Conservation (phyloP, 2,888 invertebrate genomes). For the Melinaea marsaeus region DNA sequence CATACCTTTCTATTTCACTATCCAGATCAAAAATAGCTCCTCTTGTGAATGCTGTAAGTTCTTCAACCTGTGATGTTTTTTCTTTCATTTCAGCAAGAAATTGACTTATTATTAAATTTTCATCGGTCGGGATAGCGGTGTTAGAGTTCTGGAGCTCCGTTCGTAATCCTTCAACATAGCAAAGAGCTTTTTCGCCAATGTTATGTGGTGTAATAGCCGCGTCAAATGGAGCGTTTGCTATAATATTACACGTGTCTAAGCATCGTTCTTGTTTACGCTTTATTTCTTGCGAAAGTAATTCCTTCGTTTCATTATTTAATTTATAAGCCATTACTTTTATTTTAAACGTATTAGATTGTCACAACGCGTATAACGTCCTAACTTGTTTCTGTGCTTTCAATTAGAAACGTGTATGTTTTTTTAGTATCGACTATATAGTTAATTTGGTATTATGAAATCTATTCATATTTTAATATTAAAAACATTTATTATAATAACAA, state of each 20-base stretch:
- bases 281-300: conserved; percentile 49
- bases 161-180: conserved; percentile 54
- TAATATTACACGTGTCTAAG: conserved; percentile 47
- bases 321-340: conserved; percentile 45
- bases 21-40: conserved; percentile 57
- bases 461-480: too few species aligned
- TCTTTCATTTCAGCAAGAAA: conserved; percentile 56
- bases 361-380: too few species aligned
- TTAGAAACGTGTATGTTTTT: too few species aligned
- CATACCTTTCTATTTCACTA: conserved; percentile 59
- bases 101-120: conserved; percentile 55
- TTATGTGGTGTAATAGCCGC: conserved; percentile 41
- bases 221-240: conserved; percentile 53
- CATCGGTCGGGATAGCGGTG: conserved; percentile 49
- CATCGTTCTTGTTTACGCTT: conserved; percentile 52
- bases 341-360: too few species aligned
- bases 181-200: conserved; percentile 42
- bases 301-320: conserved; percentile 45
- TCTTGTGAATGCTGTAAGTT: conserved; percentile 54
- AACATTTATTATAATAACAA: too few species aligned
- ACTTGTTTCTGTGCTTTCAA: too few species aligned
- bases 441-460: too few species aligned
- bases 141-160: conserved; percentile 51
- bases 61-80: conserved; percentile 53
- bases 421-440: too few species aligned